Conservation (phyloP, 37 sponge, comb jelly and placozoan species). For the Haliclona indistincta region DNA sequence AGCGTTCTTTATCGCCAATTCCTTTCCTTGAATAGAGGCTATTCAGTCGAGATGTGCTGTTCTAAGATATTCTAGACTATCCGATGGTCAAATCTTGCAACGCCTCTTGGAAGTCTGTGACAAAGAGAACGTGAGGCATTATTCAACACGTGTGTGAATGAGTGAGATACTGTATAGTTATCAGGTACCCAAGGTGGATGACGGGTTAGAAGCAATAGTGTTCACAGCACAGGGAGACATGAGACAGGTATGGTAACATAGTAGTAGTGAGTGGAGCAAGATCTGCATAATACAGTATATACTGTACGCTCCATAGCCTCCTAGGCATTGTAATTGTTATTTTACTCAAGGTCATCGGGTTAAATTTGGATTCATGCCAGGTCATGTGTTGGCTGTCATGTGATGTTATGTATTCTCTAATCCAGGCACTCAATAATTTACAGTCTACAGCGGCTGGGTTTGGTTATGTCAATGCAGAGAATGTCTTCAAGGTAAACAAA, state of each 20-base stretch:
- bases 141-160: not conserved
- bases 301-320: no score
- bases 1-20: not conserved
- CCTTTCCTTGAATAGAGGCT: slow-evolving; percentile 58
- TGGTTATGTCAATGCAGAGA: slow-evolving; percentile 88
- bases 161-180: not conserved
- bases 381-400: no score
- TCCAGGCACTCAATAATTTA: slow-evolving; percentile 88
- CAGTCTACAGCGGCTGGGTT: slow-evolving; percentile 94
- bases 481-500: slow-evolving; percentile 99
- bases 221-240: slow-evolving; percentile 99
- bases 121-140: slow-evolving; percentile 65
- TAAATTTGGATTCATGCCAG: no score
- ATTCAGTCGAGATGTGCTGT: slow-evolving; percentile 98
- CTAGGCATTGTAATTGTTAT: no score
- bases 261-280: no score
- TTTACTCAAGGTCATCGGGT: no score
- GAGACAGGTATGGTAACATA: slow-evolving; percentile 92
- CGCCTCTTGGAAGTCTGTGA: slow-evolving; percentile 93
- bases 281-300: no score
- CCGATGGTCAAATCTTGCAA: slow-evolving; percentile 85
- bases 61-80: slow-evolving; percentile 78
- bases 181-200: slow-evolving; percentile 82
- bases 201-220: slow-evolving; percentile 93
- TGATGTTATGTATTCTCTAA: not conserved